Evolutionary conservation across 2,797 vertebrate genomes (phyloP), one percentile per base, ranked within the genome.

Genomic region (Phrynocephalus vlangalii): DNA sequence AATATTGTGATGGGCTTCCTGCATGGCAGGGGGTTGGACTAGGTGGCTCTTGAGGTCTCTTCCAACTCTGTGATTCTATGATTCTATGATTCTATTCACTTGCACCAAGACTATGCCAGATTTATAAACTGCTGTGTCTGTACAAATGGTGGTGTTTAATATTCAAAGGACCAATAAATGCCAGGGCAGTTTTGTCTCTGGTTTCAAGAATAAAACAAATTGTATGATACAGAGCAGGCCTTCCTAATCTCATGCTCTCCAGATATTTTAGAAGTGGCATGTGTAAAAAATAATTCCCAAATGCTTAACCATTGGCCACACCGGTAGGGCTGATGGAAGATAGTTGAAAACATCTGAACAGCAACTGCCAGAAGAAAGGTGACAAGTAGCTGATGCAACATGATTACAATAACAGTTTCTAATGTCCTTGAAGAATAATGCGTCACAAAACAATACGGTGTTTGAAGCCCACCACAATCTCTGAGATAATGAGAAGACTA

Each of bases 371-470:
- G 60, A 63, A 63, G 15, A 63, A 5, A 20, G 60, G 13, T 63
- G 13, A 63, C 60, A 63, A 70, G 48, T 77, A 70, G 30, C 6
- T 52, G 26, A 68, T 70, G 26, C 52, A 72, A 2, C 1, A 75
- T 82, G 15, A 81, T 11, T 30, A 22, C 71, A 78, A 81, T 2
- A 75, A 82, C 60, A 82, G 63, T 86, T 66, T 28, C 79, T 84
- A 9, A 28, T 22, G 50, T 70, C 33, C 3, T 6, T 22, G 28
- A 26, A 52, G 6, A 63, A 20, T 66, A 8, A 56, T 26, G 56
- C 5, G 3, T 77, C 22, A 50, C 3, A 50, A 26, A 77, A 48
- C 44, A 72, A 13, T 33, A n/a, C n/a, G 15, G 22, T 70, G 11
- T 56, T 30, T 72, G 16, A 30, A 30, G n/a, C n/a, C n/a, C 70